Evolutionary conservation across 2,797 vertebrate species (phyloP), one percentile per base, ranked within the genome.

Genomic region (Varecia variegata): DNA sequence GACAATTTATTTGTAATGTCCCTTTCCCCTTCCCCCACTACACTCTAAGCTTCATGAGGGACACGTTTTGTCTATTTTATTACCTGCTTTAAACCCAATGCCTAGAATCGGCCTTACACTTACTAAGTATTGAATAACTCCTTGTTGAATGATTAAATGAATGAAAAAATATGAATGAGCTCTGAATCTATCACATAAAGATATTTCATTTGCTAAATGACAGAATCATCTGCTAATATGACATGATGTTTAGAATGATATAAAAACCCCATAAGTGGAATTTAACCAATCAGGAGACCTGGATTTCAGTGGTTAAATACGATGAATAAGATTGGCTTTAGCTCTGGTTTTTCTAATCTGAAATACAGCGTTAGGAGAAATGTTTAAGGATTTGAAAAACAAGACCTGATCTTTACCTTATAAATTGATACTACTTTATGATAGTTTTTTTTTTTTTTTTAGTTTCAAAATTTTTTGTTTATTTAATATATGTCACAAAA

Each of bases 131-230:
- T 62, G 13, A 60, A 43, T n/a, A 65, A 73, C 12, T 70, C n/a
- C 15, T 79, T 35, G 2, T 40, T 54, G 17, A 65, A 68, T 67
- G 9, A 81, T 56, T 80, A 56, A 93, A 65, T 74, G 1, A 71
- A 52, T 76, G 25, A 52, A 82, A 88, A 88, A 67, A 77, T 27
- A 54, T 21, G 94, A 88, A 68, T 54, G 2, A 80, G 68, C 81
- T 56, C 67, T 88, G 21, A 93, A 58, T 50, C 43, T 88, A 43
- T 93, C 40, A 71, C n/a, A 35, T 88, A 43, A 84, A 47, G 68
- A 83, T 52, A 71, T 18, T 89, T 77, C 23, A 43, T 79, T 71
- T 89, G n/a, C 74, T 25, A 88, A 70, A 73, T 38, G 7, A 15
- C 40, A 60, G 67, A 60, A n/a, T 68, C 9, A 79, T 2, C 18